Conservation (phyloP, 2,797 vertebrate species). For the Cossypha caffra region DNA sequence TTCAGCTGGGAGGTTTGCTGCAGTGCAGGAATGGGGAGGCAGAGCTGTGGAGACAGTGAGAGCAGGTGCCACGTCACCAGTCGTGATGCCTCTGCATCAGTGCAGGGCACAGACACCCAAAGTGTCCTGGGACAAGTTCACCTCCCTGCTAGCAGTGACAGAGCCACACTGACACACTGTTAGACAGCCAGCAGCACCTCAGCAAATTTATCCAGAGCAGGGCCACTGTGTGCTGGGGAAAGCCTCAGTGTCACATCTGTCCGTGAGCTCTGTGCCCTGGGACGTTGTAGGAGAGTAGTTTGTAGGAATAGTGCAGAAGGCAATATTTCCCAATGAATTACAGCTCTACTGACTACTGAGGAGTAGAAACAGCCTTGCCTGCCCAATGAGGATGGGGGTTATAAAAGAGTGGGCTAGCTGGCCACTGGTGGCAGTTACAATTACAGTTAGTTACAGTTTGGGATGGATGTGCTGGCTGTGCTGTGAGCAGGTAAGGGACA, state of each 20-base stretch:
- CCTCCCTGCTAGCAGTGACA: not conserved
- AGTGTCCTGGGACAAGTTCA: not conserved
- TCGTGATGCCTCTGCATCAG: rapidly evolving
- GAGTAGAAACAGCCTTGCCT: too few species aligned
- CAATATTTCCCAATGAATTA: too few species aligned
- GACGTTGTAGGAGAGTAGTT: too few species aligned
- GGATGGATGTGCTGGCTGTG: too few species aligned
- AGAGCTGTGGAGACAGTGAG: not conserved
- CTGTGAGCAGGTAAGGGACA: too few species aligned
- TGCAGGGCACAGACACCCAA: not conserved
- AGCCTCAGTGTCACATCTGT: not conserved
- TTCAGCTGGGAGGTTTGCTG: not conserved
- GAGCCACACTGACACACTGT: rapidly evolving
- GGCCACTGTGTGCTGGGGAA: rapidly evolving
- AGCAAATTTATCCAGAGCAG: not conserved
- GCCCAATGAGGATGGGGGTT: too few species aligned
- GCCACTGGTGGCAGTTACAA: too few species aligned
- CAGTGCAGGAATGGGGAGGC: not conserved
- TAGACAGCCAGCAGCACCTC: not conserved
- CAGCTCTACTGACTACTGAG: too few species aligned
- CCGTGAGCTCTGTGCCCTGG: not conserved
- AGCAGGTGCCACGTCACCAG: not conserved
- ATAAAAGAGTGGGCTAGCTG: too few species aligned
- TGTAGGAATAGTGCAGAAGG: too few species aligned
- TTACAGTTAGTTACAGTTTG: too few species aligned